phyloP scores from a whole-genome alignment of 2,797 vertebrate species.

The Chromobotia macracanthus region DNA sequence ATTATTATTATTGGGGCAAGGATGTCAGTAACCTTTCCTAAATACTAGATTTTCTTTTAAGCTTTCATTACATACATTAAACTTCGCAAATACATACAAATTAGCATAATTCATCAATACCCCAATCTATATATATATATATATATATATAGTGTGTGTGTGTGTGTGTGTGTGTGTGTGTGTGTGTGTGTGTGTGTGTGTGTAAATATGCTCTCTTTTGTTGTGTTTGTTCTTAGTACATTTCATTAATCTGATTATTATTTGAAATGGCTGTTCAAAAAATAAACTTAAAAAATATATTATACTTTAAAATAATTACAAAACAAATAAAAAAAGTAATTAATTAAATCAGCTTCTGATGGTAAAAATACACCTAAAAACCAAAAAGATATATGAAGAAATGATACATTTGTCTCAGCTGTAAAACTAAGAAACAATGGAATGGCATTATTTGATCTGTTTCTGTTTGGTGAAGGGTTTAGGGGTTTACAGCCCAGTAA shows the following conservation, averaged over 20 bases:
- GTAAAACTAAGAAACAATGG: slow-evolving; percentile 50
- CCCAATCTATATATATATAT: background rate
- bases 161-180: too few species aligned
- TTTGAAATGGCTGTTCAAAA: too few species aligned
- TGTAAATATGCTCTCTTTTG: background rate
- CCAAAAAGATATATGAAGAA: background rate
- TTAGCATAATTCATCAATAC: background rate
- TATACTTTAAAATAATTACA: too few species aligned
- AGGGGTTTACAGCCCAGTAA: slow-evolving; percentile 85
- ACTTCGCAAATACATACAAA: background rate
- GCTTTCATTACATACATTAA: slow-evolving; percentile 62
- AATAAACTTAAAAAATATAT: too few species aligned
- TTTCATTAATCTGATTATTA: too few species aligned
- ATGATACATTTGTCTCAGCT: slow-evolving; percentile 41
- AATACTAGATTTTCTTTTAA: slow-evolving; percentile 63
- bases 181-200: too few species aligned
- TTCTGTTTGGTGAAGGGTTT: slow-evolving; percentile 92
- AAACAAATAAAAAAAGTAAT: too few species aligned
- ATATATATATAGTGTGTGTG: too few species aligned
- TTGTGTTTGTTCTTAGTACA: too few species aligned
- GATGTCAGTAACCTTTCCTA: slow-evolving; percentile 45
- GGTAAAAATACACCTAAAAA: slow-evolving; percentile 14
- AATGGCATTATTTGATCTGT: slow-evolving; percentile 80
- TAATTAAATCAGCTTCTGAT: too few species aligned
- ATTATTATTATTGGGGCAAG: too few species aligned